These are phyloP conservation scores for Enteromius treurensis DNA, from an alignment of 2,797 vertebrate genomes.

Conservation along the genomic window DNA sequence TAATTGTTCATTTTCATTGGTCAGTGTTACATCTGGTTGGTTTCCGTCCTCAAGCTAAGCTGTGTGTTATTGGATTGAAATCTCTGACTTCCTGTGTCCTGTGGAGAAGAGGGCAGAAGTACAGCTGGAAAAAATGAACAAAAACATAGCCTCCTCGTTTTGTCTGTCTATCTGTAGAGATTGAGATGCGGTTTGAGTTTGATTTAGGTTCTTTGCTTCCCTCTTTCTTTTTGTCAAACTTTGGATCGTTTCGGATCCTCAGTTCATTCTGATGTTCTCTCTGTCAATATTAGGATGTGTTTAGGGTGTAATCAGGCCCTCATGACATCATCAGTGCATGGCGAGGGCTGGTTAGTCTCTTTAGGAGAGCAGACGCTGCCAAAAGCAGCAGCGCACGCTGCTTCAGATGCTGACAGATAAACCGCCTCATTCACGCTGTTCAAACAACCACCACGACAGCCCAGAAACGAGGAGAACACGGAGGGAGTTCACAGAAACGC, in stretches of 20 bases:
- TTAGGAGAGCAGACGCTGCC: slow-evolving; percentile 42
- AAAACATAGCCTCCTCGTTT: slow-evolving; percentile 4
- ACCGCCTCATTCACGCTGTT: slow-evolving; percentile 43
- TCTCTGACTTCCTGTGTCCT: slow-evolving; percentile 38
- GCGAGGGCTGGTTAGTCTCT: slow-evolving; percentile 45
- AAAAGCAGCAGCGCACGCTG: slow-evolving; percentile 48
- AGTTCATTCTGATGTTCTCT: not conserved
- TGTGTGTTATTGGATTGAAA: slow-evolving; percentile 45
- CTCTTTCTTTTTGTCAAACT: not conserved
- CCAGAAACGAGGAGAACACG: slow-evolving; percentile 32
- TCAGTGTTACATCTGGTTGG: slow-evolving; percentile 12
- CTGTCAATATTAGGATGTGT: not conserved
- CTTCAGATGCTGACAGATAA: slow-evolving; percentile 58
- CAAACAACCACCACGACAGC: slow-evolving; percentile 35
- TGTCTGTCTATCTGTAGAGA: not conserved
- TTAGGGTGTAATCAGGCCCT: slow-evolving; percentile 34
- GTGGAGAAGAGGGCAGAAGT: slow-evolving; percentile 26
- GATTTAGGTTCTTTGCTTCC: not conserved
- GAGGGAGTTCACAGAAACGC: slow-evolving; percentile 23
- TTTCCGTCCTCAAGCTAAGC: slow-evolving; percentile 13
- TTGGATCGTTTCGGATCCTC: not conserved
- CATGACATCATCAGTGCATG: slow-evolving; percentile 57
- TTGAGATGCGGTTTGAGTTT: not conserved
- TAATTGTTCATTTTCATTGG: not conserved
- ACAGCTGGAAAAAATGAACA: slow-evolving; percentile 20